phyloP scores from a whole-genome alignment of 2,113 vertebrate genomes.

The Recurvirostra avosetta region DNA sequence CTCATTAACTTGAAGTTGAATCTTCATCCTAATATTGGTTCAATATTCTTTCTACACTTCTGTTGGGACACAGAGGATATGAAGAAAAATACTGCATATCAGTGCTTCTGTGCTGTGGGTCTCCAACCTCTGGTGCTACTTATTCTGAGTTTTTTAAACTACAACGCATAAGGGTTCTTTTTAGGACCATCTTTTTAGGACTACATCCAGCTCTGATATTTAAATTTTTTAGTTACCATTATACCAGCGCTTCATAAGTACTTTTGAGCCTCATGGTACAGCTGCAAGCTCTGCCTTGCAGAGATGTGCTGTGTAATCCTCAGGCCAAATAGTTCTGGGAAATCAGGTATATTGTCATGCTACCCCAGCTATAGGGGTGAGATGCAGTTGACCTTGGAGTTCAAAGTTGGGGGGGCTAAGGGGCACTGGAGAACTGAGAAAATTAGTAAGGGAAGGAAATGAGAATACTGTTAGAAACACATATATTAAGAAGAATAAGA shows the following conservation, averaged over 20 bases:
- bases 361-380: not conserved
- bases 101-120: not conserved
- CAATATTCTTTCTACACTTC: not conserved
- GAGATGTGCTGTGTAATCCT: not conserved
- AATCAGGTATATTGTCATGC: not conserved
- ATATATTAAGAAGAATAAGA: not conserved
- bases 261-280: not conserved
- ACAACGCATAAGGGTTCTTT: not conserved
- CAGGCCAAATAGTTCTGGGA: not conserved
- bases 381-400: not conserved
- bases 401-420: not conserved
- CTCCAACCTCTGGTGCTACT: not conserved
- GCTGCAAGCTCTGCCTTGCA: not conserved
- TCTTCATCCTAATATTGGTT: not conserved
- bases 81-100: not conserved
- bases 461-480: not conserved
- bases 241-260: not conserved
- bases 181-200: not conserved
- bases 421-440: not conserved
- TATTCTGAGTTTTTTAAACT: not conserved
- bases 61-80: not conserved
- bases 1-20: not conserved
- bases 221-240: not conserved
- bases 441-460: not conserved
- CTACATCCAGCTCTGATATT: not conserved